Conservation (phyloP, 2,113 vertebrate genomes). For the Ptilonorhynchus violaceus region DNA sequence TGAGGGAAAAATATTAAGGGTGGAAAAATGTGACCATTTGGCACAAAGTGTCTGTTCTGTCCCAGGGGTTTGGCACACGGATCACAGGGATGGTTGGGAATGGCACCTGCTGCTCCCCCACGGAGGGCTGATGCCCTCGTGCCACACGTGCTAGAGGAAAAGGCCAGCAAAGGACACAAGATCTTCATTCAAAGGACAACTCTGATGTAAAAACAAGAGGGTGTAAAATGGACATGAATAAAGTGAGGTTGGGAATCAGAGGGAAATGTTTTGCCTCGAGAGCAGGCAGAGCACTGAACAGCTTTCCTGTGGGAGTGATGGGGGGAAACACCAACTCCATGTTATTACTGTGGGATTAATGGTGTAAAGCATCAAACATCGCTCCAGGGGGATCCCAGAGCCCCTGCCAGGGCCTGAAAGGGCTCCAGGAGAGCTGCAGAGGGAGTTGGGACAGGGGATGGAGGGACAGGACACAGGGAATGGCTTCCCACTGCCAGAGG, state of each 20-base stretch:
- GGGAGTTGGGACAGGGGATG: no score
- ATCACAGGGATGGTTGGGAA: rapidly evolving
- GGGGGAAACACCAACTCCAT: conserved; percentile 29
- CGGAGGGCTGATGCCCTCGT: background rate
- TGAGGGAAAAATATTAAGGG: background rate
- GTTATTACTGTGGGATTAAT: background rate
- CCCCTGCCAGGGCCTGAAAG: background rate
- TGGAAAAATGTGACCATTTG: background rate
- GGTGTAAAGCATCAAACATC: background rate
- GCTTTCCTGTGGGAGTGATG: conserved; percentile 35
- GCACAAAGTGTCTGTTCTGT: background rate
- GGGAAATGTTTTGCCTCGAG: background rate
- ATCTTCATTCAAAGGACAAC: background rate
- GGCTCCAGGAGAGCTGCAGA: background rate
- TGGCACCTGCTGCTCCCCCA: background rate
- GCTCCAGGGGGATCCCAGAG: background rate
- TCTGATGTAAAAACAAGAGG: background rate
- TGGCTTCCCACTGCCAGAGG: background rate
- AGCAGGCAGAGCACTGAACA: conserved; percentile 42
- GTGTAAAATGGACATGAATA: background rate
- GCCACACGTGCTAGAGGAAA: rapidly evolving
- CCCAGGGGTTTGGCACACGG: background rate
- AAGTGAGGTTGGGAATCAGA: background rate
- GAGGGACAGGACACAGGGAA: background rate
- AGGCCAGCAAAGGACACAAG: background rate